Evolutionary conservation across 2,888 invertebrate genomes (phyloP), one percentile per base, ranked within the genome.

Genomic region (Litoditis marina): DNA sequence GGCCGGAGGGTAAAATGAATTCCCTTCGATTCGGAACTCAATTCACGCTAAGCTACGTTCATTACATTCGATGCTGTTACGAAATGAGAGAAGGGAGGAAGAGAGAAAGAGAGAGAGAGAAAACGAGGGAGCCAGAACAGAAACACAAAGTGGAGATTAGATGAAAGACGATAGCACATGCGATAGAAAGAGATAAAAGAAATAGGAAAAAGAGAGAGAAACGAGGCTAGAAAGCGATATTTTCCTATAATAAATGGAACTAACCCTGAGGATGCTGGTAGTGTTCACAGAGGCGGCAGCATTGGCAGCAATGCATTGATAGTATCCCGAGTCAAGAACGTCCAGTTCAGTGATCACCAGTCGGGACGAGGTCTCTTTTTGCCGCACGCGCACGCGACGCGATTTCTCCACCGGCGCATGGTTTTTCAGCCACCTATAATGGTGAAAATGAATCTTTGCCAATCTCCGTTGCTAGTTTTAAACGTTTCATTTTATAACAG

Each of bases 401-500:
- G 76, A 75, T 62, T 81, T 82, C 57, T 81, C 81, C 50, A 81
- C 63, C n/a, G 81, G 82, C 3, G 77, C 81, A 39, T 78, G 68
- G 69, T 82, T 81, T 67, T 80, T 80, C 52, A 78, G 50, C 78
- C 78, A 78, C 39, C 77, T 78, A 58, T 42, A 77, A 67, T 16
- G 19, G 6, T 25, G 27, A n/a, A n/a, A n/a, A n/a, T n/a, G n/a
- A n/a, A n/a, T n/a, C n/a, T n/a, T n/a, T n/a, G n/a, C n/a, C n/a
- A n/a, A n/a, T n/a, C n/a, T n/a, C n/a, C n/a, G n/a, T n/a, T n/a
- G n/a, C n/a, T n/a, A n/a, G n/a, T n/a, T n/a, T n/a, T n/a, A n/a
- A n/a, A n/a, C n/a, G n/a, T n/a, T n/a, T n/a, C n/a, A n/a, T n/a
- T n/a, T n/a, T n/a, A n/a, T n/a, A n/a, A n/a, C n/a, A n/a, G n/a